These are phyloP conservation scores for Euclidia mi DNA, from an alignment of 2,888 invertebrate species.

Conservation along the genomic window DNA sequence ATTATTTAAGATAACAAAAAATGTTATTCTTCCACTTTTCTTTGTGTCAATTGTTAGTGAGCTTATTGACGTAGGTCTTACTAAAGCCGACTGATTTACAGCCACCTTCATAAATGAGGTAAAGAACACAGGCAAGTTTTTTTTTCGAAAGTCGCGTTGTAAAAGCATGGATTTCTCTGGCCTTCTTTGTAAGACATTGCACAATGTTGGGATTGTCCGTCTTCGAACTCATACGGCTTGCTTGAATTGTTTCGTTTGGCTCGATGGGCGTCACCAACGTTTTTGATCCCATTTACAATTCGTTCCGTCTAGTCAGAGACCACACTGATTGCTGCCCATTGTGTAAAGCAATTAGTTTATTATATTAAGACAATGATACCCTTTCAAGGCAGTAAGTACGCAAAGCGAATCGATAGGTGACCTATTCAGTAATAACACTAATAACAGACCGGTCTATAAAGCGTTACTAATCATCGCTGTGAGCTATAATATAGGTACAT, in stretches of 20 bases:
- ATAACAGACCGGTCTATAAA: conserved; percentile 1
- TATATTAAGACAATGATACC: conserved; percentile 2
- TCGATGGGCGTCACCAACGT: conserved; percentile 81
- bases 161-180: conserved; percentile 81
- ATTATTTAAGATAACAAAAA: conserved; percentile 60
- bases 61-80: conserved; percentile 67
- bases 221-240: conserved; percentile 73
- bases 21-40: conserved; percentile 47
- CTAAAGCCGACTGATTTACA: conserved; percentile 83
- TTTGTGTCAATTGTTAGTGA: conserved; percentile 63
- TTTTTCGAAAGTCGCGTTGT: conserved; percentile 79
- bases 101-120: conserved; percentile 62
- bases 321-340: conserved; percentile 37
- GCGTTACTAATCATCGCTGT: neutral
- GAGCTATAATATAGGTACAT: too few species aligned
- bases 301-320: conserved; percentile 75
- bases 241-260: conserved; percentile 82
- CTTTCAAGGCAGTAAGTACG: conserved; percentile 16
- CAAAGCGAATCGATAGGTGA: conserved; percentile 31
- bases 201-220: conserved; percentile 78
- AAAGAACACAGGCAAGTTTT: conserved; percentile 68
- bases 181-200: conserved; percentile 85
- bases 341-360: conserved; percentile 17
- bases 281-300: conserved; percentile 85
- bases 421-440: conserved; percentile 13